These are phyloP conservation scores for Dione vanillae DNA, from an alignment of 2,888 invertebrate genomes.

Conservation along the genomic window DNA sequence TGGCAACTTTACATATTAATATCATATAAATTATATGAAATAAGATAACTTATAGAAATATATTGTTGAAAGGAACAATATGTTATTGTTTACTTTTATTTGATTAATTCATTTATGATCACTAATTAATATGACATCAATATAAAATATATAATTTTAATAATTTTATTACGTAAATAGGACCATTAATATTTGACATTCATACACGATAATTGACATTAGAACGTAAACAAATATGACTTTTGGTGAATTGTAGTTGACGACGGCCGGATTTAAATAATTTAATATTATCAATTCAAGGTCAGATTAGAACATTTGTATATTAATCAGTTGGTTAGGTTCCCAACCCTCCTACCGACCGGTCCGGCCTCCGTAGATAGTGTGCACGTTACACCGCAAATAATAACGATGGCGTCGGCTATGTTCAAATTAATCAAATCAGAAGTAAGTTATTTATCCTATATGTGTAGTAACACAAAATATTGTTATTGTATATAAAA, in stretches of 20 bases:
- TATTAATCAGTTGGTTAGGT: conserved; percentile 72
- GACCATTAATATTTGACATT: background rate
- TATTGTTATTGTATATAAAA: background rate
- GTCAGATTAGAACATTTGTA: conserved; percentile 68
- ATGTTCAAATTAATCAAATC: conserved; percentile 76
- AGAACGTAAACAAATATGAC: conserved; percentile 28
- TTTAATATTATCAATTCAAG: conserved; percentile 79
- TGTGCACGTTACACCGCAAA: conserved; percentile 45
- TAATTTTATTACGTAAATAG: background rate
- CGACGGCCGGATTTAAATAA: conserved; percentile 59
- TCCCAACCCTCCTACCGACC: conserved; percentile 48
- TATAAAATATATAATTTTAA: background rate
- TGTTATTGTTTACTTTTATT: no score
- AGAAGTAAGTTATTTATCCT: conserved; percentile 68
- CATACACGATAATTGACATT: conserved; percentile 17
- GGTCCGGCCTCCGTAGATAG: conserved; percentile 49
- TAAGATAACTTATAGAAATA: background rate
- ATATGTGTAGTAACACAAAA: conserved; percentile 23
- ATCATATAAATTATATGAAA: background rate
- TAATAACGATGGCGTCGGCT: conserved; percentile 66
- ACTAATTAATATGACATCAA: no score
- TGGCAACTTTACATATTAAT: background rate
- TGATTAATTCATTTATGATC: no score
- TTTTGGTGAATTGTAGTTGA: conserved; percentile 41
- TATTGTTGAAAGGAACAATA: no score